phyloP scores from a whole-genome alignment of 2,888 invertebrate species.

The Maniola hyperantus region DNA sequence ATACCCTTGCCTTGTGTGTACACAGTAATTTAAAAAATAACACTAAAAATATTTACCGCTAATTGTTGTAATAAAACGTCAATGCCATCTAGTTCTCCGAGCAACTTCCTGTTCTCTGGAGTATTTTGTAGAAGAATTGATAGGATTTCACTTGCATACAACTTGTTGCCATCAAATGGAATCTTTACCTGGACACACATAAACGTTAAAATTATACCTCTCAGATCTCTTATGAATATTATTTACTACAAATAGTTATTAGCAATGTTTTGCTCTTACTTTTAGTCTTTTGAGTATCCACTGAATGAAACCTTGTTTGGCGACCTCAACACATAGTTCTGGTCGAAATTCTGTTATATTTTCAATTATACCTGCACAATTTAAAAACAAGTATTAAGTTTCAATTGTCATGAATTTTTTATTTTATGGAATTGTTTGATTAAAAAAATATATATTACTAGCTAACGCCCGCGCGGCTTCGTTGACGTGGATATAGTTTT shows the following conservation, averaged over 20 bases:
- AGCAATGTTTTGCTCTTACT: conserved; percentile 55
- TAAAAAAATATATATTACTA: no score
- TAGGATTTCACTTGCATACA: conserved; percentile 97
- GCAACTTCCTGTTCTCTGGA: conserved; percentile 88
- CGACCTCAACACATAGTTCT: conserved; percentile 91
- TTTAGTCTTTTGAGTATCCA: conserved; percentile 97
- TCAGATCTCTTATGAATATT: no score
- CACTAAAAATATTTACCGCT: conserved; percentile 82
- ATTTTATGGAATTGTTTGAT: no score
- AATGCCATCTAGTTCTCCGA: conserved; percentile 97
- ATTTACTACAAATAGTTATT: not conserved
- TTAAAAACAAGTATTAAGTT: not conserved
- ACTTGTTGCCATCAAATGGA: conserved; percentile 96
- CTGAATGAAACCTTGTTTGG: conserved; percentile 93
- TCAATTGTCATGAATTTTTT: not conserved
- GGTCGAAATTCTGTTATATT: conserved; percentile 96
- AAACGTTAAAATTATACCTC: conserved; percentile 1
- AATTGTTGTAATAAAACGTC: conserved; percentile 97
- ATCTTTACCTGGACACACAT: conserved; percentile 83
- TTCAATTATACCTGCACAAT: conserved; percentile 90
- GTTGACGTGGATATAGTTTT: no score
- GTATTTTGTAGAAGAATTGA: conserved; percentile 97
- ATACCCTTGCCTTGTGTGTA: no score
- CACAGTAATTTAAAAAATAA: not conserved
- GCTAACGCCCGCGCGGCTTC: no score